A percentile compares a stretch with the other conserved stretches of the same genome.
phyloP scores from a whole-genome alignment of 1,140 invertebrate species.

The Contarinia nasturtii region DNA sequence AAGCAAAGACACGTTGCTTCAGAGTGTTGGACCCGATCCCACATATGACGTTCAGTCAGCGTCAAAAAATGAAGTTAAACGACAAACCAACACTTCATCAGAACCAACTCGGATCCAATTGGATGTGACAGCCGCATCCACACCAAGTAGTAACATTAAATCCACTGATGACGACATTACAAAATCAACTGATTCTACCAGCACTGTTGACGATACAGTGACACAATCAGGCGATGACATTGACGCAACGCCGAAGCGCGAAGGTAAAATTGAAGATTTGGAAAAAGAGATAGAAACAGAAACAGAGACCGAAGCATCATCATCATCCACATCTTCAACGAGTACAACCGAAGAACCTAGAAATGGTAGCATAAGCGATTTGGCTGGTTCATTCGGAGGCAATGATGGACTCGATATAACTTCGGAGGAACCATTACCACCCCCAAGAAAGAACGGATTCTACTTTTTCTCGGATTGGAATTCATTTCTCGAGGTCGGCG shows the following conservation, averaged over 20 bases:
- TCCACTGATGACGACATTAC: too few relatives aligned
- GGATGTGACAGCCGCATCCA: conserved; percentile 3
- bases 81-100: conserved; percentile 9
- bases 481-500: conserved; percentile 61
- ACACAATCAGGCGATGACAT: background rate
- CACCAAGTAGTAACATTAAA: conserved; percentile 6
- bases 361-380: conserved; percentile 29
- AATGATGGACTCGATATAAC: conserved; percentile 22
- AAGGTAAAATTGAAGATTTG: too few relatives aligned
- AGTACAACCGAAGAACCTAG: conserved; percentile 14
- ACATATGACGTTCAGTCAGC: conserved; percentile 9
- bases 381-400: conserved; percentile 60
- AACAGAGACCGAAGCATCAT: background rate
- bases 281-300: too few relatives aligned
- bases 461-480: conserved; percentile 75
- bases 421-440: conserved; percentile 34
- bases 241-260: too few relatives aligned
- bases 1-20: conserved; percentile 7
- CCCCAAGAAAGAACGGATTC: conserved; percentile 47
- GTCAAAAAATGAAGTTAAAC: conserved; percentile 17
- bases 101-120: conserved; percentile 1
- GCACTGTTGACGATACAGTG: background rate
- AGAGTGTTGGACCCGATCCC: conserved; percentile 6
- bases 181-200: background rate
- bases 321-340: conserved; percentile 5